These are phyloP conservation scores for Chanos chanos DNA, from an alignment of 2,797 vertebrate genomes.

Conservation along the genomic window DNA sequence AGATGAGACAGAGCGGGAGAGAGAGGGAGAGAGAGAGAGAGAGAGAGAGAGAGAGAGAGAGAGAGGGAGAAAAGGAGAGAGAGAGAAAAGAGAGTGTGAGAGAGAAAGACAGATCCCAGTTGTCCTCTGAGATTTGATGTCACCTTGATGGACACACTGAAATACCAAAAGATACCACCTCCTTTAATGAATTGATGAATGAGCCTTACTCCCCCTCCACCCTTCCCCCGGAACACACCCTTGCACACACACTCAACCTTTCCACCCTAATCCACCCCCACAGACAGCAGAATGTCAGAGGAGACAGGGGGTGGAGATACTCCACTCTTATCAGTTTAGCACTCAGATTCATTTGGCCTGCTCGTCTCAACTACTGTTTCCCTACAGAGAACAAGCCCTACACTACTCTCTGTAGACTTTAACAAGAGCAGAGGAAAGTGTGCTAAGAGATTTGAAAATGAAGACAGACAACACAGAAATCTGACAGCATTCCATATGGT, in stretches of 20 bases:
- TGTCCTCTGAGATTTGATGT: conserved; percentile 57
- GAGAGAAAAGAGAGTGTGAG: conserved; percentile 15
- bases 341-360: background rate
- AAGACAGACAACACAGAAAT: too few species aligned
- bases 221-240: background rate
- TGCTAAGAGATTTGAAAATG: too few species aligned
- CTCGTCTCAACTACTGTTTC: background rate
- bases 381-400: too few species aligned
- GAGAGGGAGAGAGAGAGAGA: conserved; percentile 31
- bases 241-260: background rate
- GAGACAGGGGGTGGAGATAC: background rate
- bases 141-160: conserved; percentile 62
- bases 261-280: background rate
- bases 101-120: conserved; percentile 3
- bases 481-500: too few species aligned
- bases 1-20: conserved; percentile 36
- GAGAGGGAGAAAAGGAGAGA: background rate
- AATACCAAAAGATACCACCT: conserved; percentile 71
- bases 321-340: background rate
- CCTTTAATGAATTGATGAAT: conserved; percentile 79
- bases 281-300: background rate
- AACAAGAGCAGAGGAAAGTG: too few species aligned
- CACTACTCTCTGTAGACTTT: too few species aligned
- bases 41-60: background rate
- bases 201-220: conserved; percentile 59